Evolutionary conservation across 1,140 invertebrate species (phyloP), one percentile per base, ranked within the genome.

Genomic region (Cylas formicarius): DNA sequence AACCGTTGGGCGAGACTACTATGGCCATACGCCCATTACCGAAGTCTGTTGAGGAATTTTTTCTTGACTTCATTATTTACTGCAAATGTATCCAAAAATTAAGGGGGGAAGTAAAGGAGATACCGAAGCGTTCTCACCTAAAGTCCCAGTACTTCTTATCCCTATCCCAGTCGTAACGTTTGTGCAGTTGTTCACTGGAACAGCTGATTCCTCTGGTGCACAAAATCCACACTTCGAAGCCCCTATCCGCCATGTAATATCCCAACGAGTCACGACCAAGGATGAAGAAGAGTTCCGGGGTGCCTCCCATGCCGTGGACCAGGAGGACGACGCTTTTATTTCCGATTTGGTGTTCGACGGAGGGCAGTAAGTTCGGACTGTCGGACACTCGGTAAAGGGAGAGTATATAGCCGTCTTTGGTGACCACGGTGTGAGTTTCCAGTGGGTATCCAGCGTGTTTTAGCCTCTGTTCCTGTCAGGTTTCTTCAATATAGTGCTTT

Each of bases 131-230:
- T 20, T 28, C 14, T 23, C 32, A 50, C 48, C 48, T 52, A 14
- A 63, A 69, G 32, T 67, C 56, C 66, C 66, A 70, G 46, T 67
- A 70, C 46, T 65, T 60, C 14, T 1, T 9, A 32, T 51, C 31
- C 24, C 49, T 50, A 20, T 60, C 57, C 26, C 31, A 35, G 34
- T 70, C 62, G 5, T 70, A 68, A 54, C 72, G 57, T 6, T 72
- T 47, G 2, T 57, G 58, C 19, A 65, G 59, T 61, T 82, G 80
- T n/a, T 68, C 66, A 8, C 70, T 65, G 1, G 80, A 82, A 56
- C 81, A 79, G 3, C 66, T 70, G 52, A 76, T 82, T 4, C 83
- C 83, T 32, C 84, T 66, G 7, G 72, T 71, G 62, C 86, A 86
- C 0, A 77, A 79, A 60, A 86, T 53, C 83, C 83, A 86, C 9